Evolutionary conservation across 2,113 vertebrate species (phyloP), one percentile per base, ranked within the genome.

Genomic region (Xerus inauris): DNA sequence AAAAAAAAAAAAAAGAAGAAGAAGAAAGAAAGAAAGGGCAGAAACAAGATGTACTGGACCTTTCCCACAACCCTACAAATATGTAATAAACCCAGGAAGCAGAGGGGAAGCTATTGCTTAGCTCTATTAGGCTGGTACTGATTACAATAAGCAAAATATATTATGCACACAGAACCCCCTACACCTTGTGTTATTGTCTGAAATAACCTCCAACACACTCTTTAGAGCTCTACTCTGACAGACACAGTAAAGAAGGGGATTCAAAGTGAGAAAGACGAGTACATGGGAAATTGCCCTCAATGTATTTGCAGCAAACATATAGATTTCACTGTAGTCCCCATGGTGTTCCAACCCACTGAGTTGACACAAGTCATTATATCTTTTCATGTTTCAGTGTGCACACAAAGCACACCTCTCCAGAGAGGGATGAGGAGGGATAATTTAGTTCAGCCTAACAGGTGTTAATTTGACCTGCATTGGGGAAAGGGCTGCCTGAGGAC

Each of bases 141-240:
- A 97, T 38, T 83, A 96, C 59, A 94, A 95, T 75, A 96, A 96
- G 79, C 89, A 97, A 97, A 94, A 94, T 73, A 81, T 11, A 96
- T 85, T 92, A 96, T 82, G 76, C 93, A 97, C 96, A 96, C 76
- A 92, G 90, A 97, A 87, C 28, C 51, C 91, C 47, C 35, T 79
- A 97, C 76, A 96, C 93, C 80, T 96, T 91, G 91, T 85, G 54
- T 91, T 97, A 93, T 2, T 88, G 35, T 96, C 95, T 95, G 30
- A 95, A 90, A 96, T 89, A 96, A 81, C 84, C 95, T 94, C 93
- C 97, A 96, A 95, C 10, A 12, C 64, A 88, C 26, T 65, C 73
- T 82, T 92, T n/a, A 72, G 87, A 95, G 64, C 38, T 42, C 72
- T 72, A n/a, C 76, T 79, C 42, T 87, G 83, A 90, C 32, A 95